Percentiles rank a stretch among this genome's conserved stretches.
Conservation (phyloP, 2,797 vertebrate species). For the Sylvia borin region DNA sequence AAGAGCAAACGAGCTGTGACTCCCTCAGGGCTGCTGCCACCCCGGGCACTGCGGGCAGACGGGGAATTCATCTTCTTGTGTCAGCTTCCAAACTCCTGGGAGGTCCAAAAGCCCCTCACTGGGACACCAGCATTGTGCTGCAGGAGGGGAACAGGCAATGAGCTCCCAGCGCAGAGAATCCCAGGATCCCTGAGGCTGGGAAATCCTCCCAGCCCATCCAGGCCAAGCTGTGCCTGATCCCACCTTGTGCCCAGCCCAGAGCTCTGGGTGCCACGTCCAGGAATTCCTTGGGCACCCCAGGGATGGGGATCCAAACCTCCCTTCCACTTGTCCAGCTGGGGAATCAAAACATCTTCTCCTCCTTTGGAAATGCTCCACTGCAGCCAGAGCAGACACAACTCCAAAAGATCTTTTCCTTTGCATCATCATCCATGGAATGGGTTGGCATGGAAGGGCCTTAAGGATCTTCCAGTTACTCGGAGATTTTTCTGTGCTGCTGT, state of each 20-base stretch:
- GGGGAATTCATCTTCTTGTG: neutral
- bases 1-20: neutral
- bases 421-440: rapidly evolving
- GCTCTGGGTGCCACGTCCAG: neutral
- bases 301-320: neutral
- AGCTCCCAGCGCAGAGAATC: neutral
- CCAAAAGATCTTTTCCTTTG: neutral
- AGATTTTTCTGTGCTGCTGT: neutral
- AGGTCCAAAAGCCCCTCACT: neutral
- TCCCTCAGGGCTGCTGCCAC: neutral
- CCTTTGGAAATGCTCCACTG: neutral
- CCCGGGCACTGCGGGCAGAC: neutral
- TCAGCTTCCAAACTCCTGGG: neutral
- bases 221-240: rapidly evolving
- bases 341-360: neutral
- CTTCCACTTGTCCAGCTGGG: neutral
- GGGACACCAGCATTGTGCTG: rapidly evolving
- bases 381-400: neutral
- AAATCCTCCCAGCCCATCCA: rapidly evolving
- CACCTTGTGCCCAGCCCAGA: neutral
- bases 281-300: neutral
- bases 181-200: no score
- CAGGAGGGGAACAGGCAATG: neutral
- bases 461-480: neutral
- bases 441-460: neutral